Conservation (phyloP, 2,113 vertebrate genomes). For the Coturnix japonica region DNA sequence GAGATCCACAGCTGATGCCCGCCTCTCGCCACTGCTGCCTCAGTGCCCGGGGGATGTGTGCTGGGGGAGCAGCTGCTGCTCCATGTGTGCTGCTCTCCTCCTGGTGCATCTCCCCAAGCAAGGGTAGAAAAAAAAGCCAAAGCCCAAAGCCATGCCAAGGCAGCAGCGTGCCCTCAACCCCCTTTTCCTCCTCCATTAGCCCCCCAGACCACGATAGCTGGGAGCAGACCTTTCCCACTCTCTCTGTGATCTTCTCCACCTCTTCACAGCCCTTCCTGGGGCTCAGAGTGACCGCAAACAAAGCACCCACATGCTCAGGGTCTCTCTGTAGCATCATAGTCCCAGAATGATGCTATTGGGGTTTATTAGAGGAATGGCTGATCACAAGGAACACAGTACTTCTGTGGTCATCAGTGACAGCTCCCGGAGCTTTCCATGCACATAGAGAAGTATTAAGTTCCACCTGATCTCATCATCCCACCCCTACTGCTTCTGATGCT, state of each 20-base stretch:
- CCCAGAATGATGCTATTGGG: rapidly evolving
- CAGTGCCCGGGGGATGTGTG: not conserved
- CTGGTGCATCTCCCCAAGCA: not conserved
- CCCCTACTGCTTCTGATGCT: not conserved
- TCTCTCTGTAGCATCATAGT: not conserved
- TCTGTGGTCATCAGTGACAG: not conserved
- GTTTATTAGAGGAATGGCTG: not conserved
- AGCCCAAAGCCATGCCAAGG: not conserved
- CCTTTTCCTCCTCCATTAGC: not conserved
- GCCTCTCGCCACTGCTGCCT: not conserved
- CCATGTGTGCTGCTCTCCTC: not conserved
- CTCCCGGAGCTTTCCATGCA: not conserved
- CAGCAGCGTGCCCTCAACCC: not conserved
- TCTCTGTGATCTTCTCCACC: not conserved
- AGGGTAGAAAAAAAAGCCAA: not conserved
- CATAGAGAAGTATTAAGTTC: not conserved
- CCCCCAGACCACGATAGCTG: not conserved
- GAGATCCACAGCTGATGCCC: constrained; percentile 40
- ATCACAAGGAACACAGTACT: not conserved
- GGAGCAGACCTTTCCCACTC: not conserved
- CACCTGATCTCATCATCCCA: not conserved
- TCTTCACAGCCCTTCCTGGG: rapidly evolving
- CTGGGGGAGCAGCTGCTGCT: constrained; percentile 33
- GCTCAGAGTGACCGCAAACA: not conserved
- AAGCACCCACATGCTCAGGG: not conserved